phyloP scores from a whole-genome alignment of 2,113 vertebrate species.

The Rhagologus leucostigma region DNA sequence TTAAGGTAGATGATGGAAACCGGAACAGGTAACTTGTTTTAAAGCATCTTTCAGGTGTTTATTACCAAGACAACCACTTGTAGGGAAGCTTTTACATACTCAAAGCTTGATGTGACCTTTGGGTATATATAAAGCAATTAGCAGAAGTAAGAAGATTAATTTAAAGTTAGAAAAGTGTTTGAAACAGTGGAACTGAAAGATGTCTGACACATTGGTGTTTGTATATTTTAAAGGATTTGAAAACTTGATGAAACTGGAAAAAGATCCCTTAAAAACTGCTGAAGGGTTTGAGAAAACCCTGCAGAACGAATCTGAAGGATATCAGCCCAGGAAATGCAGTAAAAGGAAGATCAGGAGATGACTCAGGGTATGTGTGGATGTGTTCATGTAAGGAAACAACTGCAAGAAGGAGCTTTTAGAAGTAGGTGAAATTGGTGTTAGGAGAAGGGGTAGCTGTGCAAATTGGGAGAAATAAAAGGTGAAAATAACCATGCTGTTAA shows the following conservation, averaged over 20 bases:
- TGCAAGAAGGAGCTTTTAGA: background rate
- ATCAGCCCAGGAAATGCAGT: background rate
- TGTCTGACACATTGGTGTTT: rapidly evolving
- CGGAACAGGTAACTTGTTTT: background rate
- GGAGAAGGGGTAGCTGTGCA: background rate
- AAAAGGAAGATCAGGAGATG: background rate
- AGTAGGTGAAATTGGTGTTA: background rate
- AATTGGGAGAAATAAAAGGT: background rate
- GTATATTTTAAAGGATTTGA: background rate
- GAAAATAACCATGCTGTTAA: background rate
- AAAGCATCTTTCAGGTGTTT: background rate
- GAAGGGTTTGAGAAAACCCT: background rate
- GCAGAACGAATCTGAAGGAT: background rate
- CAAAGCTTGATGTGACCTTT: background rate
- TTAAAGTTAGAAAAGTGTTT: background rate
- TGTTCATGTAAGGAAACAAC: background rate
- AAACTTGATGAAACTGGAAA: background rate
- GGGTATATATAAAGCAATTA: background rate
- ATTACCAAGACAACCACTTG: background rate
- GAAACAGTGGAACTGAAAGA: background rate
- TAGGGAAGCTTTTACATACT: background rate
- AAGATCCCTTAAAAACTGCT: background rate
- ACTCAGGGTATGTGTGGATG: background rate
- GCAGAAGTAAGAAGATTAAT: background rate
- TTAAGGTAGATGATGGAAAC: background rate